phyloP scores from a whole-genome alignment of 1,140 invertebrate species.

The Chrysomallon squamiferum region DNA sequence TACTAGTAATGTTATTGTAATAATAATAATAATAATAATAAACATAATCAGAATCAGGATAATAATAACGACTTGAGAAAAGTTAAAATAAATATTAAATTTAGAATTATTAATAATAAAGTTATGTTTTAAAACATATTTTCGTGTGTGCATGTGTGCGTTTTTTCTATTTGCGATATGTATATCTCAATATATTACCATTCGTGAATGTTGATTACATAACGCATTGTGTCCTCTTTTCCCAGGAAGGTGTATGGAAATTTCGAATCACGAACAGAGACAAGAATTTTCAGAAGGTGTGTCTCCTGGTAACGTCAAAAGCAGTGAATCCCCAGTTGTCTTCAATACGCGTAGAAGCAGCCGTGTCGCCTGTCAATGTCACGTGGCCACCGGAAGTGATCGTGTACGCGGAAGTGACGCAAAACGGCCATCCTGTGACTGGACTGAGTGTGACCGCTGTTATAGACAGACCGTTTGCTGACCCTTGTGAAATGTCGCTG shows the following conservation, averaged over 20 bases:
- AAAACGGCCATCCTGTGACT: conserved; percentile 43
- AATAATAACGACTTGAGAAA: no score
- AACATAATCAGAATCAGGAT: no score
- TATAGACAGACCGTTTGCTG: conserved; percentile 42
- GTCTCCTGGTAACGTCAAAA: conserved; percentile 13
- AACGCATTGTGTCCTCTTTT: background rate
- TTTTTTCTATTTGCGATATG: no score
- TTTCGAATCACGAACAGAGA: conserved; percentile 8
- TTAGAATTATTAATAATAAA: no score
- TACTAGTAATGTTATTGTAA: no score
- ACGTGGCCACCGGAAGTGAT: conserved; percentile 29
- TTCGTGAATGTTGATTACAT: no score
- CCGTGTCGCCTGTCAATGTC: conserved; percentile 20
- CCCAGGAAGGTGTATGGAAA: conserved; percentile 15
- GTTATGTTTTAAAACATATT: no score
- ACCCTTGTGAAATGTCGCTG: conserved; percentile 52
- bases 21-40: no score
- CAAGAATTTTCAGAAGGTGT: conserved; percentile 5
- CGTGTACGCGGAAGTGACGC: conserved; percentile 53
- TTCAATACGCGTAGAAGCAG: conserved; percentile 4
- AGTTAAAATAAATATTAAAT: no score
- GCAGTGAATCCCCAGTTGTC: background rate
- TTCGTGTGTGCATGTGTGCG: no score
- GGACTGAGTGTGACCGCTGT: conserved; percentile 53
- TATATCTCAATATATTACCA: no score